Conservation (phyloP, 2,113 vertebrate species). For the Xenotilapia longispinis region DNA sequence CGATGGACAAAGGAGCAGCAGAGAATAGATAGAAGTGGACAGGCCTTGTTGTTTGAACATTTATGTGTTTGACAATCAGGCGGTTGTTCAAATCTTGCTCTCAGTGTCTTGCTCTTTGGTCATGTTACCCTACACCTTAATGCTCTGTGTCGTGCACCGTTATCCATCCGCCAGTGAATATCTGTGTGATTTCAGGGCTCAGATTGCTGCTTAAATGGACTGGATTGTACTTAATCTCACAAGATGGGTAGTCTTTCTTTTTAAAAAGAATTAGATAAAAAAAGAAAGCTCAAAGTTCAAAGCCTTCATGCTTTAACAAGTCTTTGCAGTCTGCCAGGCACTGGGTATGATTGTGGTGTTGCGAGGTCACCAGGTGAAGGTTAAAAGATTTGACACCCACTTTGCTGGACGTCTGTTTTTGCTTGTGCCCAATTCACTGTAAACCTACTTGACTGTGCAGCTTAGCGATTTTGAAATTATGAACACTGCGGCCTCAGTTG, state of each 20-base stretch:
- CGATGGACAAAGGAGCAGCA: neutral
- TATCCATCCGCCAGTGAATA: neutral
- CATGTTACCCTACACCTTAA: neutral
- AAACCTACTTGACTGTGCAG: neutral
- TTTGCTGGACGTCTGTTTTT: neutral
- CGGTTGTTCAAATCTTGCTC: neutral
- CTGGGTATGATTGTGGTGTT: neutral
- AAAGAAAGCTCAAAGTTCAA: neutral
- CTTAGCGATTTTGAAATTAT: neutral
- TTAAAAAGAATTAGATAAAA: neutral
- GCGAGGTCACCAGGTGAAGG: neutral
- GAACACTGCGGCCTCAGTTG: neutral
- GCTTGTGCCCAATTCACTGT: neutral
- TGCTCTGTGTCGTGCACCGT: neutral
- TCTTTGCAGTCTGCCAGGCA: neutral
- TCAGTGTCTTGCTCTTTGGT: neutral
- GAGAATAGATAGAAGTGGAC: neutral
- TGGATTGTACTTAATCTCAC: neutral
- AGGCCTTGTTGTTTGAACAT: neutral
- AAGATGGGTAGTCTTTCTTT: neutral
- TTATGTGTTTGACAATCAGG: neutral
- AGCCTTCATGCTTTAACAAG: neutral
- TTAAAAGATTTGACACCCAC: neutral
- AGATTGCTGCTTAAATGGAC: neutral
- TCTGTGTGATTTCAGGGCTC: neutral